Percentiles rank a stretch among this genome's conserved stretches.
phyloP scores from a whole-genome alignment of 2,797 vertebrate genomes.

The Tinamus major region DNA sequence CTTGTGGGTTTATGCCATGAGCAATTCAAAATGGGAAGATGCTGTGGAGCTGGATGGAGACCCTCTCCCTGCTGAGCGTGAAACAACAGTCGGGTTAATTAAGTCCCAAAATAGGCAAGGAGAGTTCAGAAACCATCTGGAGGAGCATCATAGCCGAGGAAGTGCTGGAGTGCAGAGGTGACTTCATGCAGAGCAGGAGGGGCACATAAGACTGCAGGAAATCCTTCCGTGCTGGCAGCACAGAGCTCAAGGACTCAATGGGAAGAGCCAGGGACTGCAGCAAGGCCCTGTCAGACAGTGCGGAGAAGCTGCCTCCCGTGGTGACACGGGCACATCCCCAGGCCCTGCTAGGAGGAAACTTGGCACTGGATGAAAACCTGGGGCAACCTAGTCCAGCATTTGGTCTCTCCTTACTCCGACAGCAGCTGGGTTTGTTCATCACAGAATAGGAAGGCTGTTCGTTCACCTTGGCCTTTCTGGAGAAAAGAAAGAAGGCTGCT shows the following conservation, averaged over 20 bases:
- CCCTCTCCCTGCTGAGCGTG: neutral
- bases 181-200: neutral
- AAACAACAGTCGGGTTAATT: neutral
- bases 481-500: neutral
- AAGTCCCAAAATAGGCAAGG: neutral
- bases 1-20: neutral
- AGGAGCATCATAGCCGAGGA: neutral
- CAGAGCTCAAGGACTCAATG: fast-evolving
- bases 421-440: neutral
- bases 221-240: neutral
- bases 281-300: neutral
- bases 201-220: neutral
- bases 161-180: neutral
- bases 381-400: neutral
- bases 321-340: neutral
- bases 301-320: neutral
- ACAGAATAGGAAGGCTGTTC: neutral
- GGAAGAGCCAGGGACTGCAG: neutral
- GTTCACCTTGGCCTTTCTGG: neutral
- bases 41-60: neutral
- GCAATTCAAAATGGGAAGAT: neutral
- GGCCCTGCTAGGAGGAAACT: neutral
- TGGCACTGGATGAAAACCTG: neutral
- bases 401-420: neutral
- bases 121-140: neutral